Evolutionary conservation across 2,797 vertebrate species (phyloP).

Genomic region (Lutjanus argentimaculatus): DNA sequence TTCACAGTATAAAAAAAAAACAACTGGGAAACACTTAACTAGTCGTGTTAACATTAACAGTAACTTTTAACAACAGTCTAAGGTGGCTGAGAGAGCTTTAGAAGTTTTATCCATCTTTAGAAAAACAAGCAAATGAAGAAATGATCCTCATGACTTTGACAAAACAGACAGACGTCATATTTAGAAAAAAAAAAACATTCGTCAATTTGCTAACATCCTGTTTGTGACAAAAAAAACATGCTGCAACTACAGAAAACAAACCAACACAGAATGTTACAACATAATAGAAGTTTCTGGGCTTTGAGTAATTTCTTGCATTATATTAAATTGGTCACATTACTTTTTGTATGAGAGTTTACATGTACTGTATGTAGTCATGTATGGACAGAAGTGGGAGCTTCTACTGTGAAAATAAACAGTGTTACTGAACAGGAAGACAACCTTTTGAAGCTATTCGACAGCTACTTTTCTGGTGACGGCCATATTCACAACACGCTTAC

Average conservation of each 20-base stretch:
- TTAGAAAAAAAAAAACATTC: neutral
- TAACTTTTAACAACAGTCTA: neutral
- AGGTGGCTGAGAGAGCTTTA: neutral
- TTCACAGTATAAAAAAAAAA: constrained; percentile 24
- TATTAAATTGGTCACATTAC: neutral
- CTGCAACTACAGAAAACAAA: neutral
- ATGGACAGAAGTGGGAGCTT: neutral
- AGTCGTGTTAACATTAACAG: neutral
- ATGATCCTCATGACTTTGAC: neutral
- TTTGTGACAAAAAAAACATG: neutral
- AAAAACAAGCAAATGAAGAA: neutral
- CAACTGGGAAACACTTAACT: neutral
- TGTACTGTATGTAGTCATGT: too few species aligned
- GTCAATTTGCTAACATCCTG: neutral
- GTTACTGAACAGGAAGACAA: neutral
- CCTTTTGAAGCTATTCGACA: too few species aligned
- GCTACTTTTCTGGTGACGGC: too few species aligned
- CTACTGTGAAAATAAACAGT: neutral
- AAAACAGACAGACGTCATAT: neutral
- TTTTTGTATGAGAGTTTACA: neutral
- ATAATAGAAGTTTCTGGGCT: neutral
- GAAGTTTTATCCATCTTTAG: neutral
- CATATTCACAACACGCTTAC: too few species aligned
- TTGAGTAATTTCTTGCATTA: neutral
- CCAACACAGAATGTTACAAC: neutral